Evolutionary conservation across 2,888 invertebrate species (phyloP).

Genomic region (Cancer borealis): DNA sequence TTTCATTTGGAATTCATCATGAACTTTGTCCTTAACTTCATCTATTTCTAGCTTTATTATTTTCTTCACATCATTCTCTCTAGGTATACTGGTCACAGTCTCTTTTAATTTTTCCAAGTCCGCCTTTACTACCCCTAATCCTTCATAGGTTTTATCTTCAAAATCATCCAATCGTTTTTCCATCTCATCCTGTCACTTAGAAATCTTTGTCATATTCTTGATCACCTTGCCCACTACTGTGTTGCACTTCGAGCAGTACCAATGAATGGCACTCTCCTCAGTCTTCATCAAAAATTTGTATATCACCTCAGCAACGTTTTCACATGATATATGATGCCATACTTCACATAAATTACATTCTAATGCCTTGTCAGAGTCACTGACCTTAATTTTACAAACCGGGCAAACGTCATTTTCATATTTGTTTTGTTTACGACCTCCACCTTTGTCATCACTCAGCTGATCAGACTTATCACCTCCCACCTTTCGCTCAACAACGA

Average conservation of each 20-base stretch:
- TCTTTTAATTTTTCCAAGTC: slow-evolving; percentile 1
- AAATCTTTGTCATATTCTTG: slow-evolving; percentile 10
- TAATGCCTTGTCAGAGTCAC: too few species aligned
- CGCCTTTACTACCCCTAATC: background rate
- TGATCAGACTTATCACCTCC: slow-evolving; percentile 11
- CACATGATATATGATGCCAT: too few species aligned
- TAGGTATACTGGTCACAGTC: background rate
- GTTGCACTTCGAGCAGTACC: slow-evolving; percentile 22
- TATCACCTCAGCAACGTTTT: too few species aligned
- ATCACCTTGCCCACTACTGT: slow-evolving; percentile 30
- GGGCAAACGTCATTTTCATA: background rate
- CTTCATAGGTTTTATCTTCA: slow-evolving; percentile 38
- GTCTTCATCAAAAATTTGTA: too few species aligned
- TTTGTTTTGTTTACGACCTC: background rate
- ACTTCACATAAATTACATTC: slow-evolving; percentile 39
- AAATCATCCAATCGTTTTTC: slow-evolving; percentile 42
- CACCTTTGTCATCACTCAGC: background rate
- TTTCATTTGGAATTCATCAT: background rate
- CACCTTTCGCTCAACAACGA: slow-evolving; percentile 1
- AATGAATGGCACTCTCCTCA: too few species aligned
- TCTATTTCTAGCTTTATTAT: too few species aligned
- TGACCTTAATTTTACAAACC: background rate
- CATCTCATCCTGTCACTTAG: slow-evolving; percentile 39
- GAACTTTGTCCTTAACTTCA: background rate
- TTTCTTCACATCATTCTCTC: background rate